A percentile compares a stretch with the other conserved stretches of the same genome.
phyloP scores from a whole-genome alignment of 2,797 vertebrate genomes.

The Paguma larvata region DNA sequence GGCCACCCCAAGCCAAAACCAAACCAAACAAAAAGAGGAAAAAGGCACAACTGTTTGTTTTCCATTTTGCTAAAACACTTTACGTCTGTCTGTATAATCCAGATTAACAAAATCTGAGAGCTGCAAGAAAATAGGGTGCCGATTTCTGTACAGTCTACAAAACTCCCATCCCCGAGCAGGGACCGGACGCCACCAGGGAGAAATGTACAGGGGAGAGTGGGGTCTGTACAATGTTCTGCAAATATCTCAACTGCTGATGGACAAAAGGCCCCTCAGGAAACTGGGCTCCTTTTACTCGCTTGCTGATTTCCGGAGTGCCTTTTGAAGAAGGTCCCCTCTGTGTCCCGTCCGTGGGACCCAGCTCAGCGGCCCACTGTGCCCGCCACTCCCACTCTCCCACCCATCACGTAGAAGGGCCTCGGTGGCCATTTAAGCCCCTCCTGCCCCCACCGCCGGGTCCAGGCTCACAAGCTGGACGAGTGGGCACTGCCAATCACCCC shows the following conservation, averaged over 20 bases:
- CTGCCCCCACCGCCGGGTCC: neutral
- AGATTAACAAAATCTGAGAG: conserved; percentile 90
- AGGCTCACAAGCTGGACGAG: neutral
- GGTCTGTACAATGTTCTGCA: conserved; percentile 75
- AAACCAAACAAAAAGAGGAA: conserved; percentile 72
- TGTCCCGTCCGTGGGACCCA: neutral
- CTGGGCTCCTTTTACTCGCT: neutral
- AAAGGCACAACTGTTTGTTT: conserved; percentile 90
- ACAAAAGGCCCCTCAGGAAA: neutral
- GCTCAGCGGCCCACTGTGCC: neutral
- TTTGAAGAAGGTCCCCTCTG: neutral
- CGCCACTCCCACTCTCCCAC: neutral
- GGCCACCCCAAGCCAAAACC: conserved; percentile 47
- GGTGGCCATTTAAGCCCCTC: neutral
- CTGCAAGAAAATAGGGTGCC: conserved; percentile 92
- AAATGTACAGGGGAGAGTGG: conserved; percentile 87
- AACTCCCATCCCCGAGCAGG: conserved; percentile 82
- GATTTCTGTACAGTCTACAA: conserved; percentile 93
- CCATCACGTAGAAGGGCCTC: neutral
- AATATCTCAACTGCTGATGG: neutral
- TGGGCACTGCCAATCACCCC: neutral
- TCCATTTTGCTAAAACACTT: conserved; percentile 88
- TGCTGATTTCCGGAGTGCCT: neutral
- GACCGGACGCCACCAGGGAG: conserved; percentile 85
- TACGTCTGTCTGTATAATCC: conserved; percentile 89